phyloP scores from a whole-genome alignment of 2,113 vertebrate genomes.

The Tychaedon coryphoeus region DNA sequence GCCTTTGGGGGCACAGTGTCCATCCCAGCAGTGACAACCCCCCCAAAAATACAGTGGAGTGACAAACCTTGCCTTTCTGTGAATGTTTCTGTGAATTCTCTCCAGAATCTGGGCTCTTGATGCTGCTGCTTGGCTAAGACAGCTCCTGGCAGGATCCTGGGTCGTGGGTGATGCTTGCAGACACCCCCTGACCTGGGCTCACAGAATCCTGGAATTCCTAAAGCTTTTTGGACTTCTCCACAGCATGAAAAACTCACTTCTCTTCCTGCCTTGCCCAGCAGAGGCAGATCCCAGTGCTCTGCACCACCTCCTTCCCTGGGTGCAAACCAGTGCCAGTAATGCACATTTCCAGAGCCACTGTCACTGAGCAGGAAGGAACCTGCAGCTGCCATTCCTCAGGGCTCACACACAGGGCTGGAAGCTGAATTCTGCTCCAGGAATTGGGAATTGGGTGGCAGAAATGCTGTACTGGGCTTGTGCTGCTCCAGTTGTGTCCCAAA shows the following conservation, averaged over 20 bases:
- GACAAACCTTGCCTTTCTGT: background rate
- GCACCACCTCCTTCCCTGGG: background rate
- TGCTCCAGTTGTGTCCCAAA: background rate
- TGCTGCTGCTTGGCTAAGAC: fast-evolving
- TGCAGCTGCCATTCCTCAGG: background rate
- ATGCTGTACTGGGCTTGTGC: fast-evolving
- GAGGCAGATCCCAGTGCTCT: background rate
- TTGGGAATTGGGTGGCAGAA: background rate
- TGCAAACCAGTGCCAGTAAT: background rate
- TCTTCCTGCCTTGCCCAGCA: background rate
- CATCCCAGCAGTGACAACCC: background rate
- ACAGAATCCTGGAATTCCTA: background rate
- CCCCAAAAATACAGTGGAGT: background rate
- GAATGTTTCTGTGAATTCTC: background rate
- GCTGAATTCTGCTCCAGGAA: background rate
- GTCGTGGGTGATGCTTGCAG: fast-evolving
- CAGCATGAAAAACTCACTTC: background rate
- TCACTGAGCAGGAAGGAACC: background rate
- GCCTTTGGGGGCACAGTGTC: background rate
- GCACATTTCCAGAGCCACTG: background rate
- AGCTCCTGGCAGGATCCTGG: background rate
- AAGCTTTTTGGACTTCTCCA: background rate
- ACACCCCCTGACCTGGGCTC: background rate
- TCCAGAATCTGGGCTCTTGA: background rate
- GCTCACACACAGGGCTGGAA: background rate